Base-by-base conservation (phyloP, 30 jellyfish, hydroid and myxozoan genomes). In the Sanderia malayensis region DNA sequence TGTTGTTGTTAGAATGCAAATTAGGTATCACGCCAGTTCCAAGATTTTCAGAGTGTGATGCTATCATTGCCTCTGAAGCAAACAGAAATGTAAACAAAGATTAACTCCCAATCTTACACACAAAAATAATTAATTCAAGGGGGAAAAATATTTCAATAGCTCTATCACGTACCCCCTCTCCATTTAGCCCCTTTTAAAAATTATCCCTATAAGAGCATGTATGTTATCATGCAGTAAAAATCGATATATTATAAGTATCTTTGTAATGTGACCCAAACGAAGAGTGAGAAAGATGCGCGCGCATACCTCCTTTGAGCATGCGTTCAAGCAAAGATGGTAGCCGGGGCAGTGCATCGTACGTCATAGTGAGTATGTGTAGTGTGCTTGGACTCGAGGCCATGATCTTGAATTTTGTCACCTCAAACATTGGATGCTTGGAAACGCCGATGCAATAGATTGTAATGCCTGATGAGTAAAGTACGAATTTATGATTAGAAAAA, bases 381-480 rank as follows among this genome's bases (percentile, higher is more conserved):
- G 87, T 67, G n/a, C 87, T 76, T 0, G 87, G 87, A 37, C 87
- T 76, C 13, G 87, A 76, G 3, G 87, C 87, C 24, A 76, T 19
- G 31, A 76, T 64, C 71, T 76, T 76, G 71, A 60, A 45, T 34
- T 76, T 75, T 28, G 77, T 76, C 23, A 80, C 80, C 31, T 76
- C 77, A 46, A 76, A 76, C 66, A 41, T 63, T 30, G 79, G 80
- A 11, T 62, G 58, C 19, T 76, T 53, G 17, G 67, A 62, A 17
- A 76, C 73, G 0, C 87, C 87, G 27, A 76, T 31, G 80, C 87
- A 76, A 73, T 37, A 76, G 1, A 76, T 22, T 8, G 53, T 62
- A 4, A 76, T 76, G 4, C 87, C 87, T 76, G 31, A 30, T 47
- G 28, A 19, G 25, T 1, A 66, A 9, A 34, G 18, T 17, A 23